Conservation (phyloP, 1,140 invertebrate genomes). For the Leptopilina boulardi region DNA sequence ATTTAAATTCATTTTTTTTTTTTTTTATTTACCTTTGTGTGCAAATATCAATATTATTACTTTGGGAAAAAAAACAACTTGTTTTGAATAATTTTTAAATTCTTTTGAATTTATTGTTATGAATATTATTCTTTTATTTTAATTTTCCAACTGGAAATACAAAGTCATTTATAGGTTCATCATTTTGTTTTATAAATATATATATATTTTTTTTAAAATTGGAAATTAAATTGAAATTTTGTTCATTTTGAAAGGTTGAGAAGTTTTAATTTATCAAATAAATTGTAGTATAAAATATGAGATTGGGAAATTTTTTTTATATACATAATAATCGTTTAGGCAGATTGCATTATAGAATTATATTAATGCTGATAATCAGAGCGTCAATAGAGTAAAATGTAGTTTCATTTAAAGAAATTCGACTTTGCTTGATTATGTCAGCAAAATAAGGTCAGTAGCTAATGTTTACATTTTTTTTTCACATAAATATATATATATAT, state of each 20-base stretch:
- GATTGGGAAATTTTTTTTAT: background rate
- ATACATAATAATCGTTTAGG: background rate
- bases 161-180: no score
- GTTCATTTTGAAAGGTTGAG: background rate
- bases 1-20: background rate
- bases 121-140: no score
- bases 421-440: background rate
- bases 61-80: no score
- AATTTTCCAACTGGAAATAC: no score
- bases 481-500: background rate
- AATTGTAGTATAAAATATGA: background rate
- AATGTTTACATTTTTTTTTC: slow-evolving; percentile 13
- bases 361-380: background rate
- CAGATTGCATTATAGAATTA: background rate
- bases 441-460: slow-evolving; percentile 7
- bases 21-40: background rate
- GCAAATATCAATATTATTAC: background rate
- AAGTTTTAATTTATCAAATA: background rate
- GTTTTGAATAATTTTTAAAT: no score
- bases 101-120: no score
- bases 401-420: slow-evolving; percentile 4
- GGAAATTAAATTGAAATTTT: background rate
- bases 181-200: no score
- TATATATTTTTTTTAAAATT: no score
- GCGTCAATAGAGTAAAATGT: background rate